phyloP scores from a whole-genome alignment of 2,113 vertebrate species.

The Engystomops pustulosus region DNA sequence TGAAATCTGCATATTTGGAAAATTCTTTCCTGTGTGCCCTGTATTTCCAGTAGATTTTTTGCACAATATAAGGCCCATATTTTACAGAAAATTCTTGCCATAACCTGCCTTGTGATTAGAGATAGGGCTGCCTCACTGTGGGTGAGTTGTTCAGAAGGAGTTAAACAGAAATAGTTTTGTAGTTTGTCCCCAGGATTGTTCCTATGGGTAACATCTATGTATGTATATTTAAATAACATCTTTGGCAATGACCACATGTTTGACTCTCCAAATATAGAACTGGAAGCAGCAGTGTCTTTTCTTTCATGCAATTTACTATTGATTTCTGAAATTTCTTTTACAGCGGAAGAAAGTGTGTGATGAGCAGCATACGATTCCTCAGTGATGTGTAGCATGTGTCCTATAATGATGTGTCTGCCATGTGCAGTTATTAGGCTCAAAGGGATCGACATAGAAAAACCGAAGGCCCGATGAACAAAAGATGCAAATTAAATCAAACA shows the following conservation, averaged over 20 bases:
- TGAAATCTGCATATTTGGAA: too few species aligned
- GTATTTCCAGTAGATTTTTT: too few species aligned
- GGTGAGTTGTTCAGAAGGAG: too few species aligned
- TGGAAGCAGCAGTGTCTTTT: neutral
- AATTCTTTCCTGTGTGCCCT: too few species aligned
- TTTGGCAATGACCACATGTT: neutral
- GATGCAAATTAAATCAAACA: slow-evolving; percentile 34
- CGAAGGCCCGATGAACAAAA: slow-evolving; percentile 22
- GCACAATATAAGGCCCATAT: too few species aligned
- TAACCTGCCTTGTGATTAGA: too few species aligned
- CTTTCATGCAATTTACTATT: neutral
- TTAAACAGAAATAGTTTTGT: neutral
- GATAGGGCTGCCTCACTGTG: too few species aligned
- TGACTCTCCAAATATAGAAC: neutral
- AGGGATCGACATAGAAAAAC: neutral
- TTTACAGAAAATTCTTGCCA: too few species aligned
- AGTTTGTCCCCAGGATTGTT: neutral
- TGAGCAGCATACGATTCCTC: neutral
- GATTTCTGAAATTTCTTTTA: neutral
- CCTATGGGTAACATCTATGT: neutral
- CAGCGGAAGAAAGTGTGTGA: neutral
- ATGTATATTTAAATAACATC: neutral
- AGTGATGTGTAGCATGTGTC: neutral
- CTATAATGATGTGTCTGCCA: slow-evolving; percentile 25
- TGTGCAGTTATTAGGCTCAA: neutral